Evolutionary conservation across 92 coral and sea anemone genomes (phyloP), one percentile per base, ranked within the genome.

Genomic region (Heliopora coerulea): DNA sequence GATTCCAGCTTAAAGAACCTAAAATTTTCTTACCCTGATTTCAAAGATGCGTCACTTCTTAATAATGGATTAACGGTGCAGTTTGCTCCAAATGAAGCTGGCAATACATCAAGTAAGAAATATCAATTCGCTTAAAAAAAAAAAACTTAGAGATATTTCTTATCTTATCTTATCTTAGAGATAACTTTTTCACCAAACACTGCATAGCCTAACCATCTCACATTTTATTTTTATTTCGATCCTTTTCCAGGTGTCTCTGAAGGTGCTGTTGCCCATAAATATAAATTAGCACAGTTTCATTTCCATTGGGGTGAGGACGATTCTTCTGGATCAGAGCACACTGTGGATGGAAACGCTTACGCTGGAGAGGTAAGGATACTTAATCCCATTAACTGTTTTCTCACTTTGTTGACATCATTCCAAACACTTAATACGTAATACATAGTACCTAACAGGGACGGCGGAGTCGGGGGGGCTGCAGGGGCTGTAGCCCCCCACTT

Each of bases 261-360:
- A 29, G 77, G 77, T 18, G 63, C 77, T 26, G 77, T 70, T 23
- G 42, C 23, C 63, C 32, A 70, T 28, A 17, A 52, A 27, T 70
- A 70, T 34, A 70, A 70, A 37, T 34, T 70, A 20, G 77, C 77
- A 48, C 86, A 83, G 68, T 87, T 87, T 64, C 81, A 83, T 68
- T 87, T 87, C 58, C 91, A 87, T 48, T 87, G 82, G 44, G 91
- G 88, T 7, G 65, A 84, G 30, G 57, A 84, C 29, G 72, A 80
- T 59, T 56, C 78, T 0, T 73, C 60, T 28, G 91, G 91, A 2
- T 87, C 91, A 12, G 91, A 87, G 24, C 91, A 87, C 59, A 85
- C 82, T 15, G 79, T 87, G 20, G 91, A 87, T 65, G 88, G 91
- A 7, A 76, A 75, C 64, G 64, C 82, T 50, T 86, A 86, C 33